Evolutionary conservation across 2,797 vertebrate species (phyloP).

Genomic region (Crocodylus rhombifer): DNA sequence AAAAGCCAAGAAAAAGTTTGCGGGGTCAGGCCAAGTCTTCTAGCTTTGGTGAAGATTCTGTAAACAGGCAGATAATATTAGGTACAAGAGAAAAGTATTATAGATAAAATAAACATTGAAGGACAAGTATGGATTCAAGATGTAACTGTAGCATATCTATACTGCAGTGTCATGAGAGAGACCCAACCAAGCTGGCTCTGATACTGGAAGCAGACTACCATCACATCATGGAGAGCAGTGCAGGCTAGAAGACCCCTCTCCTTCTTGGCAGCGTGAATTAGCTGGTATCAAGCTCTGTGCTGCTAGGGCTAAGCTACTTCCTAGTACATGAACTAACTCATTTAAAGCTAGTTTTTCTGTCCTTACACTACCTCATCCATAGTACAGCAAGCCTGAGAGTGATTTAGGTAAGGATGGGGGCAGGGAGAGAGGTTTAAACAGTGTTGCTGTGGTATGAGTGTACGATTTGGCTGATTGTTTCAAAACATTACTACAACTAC

Average conservation of each 20-base stretch:
- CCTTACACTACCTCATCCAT: too few relatives aligned
- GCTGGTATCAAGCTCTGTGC: background rate
- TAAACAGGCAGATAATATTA: too few relatives aligned
- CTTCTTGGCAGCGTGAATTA: background rate
- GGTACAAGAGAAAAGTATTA: too few relatives aligned
- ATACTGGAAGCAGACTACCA: too few relatives aligned
- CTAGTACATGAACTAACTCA: background rate
- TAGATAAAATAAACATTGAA: background rate
- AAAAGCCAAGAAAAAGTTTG: background rate
- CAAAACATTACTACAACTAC: background rate
- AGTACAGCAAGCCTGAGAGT: too few relatives aligned
- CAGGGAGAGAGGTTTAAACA: too few relatives aligned
- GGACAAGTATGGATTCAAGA: background rate
- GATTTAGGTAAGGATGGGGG: too few relatives aligned
- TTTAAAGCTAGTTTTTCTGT: background rate
- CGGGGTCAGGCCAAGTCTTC: background rate
- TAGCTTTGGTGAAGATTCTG: background rate
- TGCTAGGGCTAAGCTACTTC: too few relatives aligned
- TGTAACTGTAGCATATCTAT: background rate
- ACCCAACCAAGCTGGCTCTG: too few relatives aligned
- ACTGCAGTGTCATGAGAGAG: too few relatives aligned
- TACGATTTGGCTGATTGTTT: background rate
- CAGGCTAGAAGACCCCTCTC: background rate
- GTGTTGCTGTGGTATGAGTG: accelerated
- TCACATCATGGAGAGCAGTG: too few relatives aligned